Evolutionary conservation across 2,113 vertebrate genomes (phyloP), one percentile per base, ranked within the genome.

Genomic region (Loxodonta africana): DNA sequence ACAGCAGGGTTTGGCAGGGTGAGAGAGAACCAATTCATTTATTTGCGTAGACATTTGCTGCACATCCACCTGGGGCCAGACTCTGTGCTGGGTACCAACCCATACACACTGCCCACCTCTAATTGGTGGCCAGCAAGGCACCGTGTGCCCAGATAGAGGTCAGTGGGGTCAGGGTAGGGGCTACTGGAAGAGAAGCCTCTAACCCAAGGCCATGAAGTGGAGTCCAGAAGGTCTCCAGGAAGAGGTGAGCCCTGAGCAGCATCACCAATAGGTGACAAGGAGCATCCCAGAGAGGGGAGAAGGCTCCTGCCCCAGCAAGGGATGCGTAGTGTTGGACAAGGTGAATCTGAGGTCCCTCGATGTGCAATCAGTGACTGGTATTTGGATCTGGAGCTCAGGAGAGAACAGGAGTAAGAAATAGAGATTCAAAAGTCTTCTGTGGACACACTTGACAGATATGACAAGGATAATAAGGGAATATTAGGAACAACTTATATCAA

Each of bases 131-230:
- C 44, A 25, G 37, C 44, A 26, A 74, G 84, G 89, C 62, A 37
- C 51, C 77, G 20, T 15, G 28, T 4, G 1, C 86, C 71, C 71
- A 48, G 60, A 44, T 4, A 2, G 37, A 83, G 51, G 74, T 62
- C 71, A 48, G 14, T 21, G 77, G 65, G 20, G 23, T 20, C 0
- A 0, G 10, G 25, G 26, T 0, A 0, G 41, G 41, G 15, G 48
- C 1, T 7, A 63, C 73, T 78, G 33, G 37, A 48, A 12, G 57
- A 88, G 48, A 12, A 53, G n/a, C 41, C 12, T 33, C 20, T n/a
- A 57, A 71, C 14, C 51, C 37, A 57, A 76, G 0, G 0, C 21
- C 6, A 53, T 0, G 7, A n/a, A 60, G 9, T 69, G 11, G 89
- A 78, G 57, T 77, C 83, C 12, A 6, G 69, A 83, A 80, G 71